Evolutionary conservation across 2,888 invertebrate genomes (phyloP), one percentile per base, ranked within the genome.

Genomic region (Acronicta aceris): DNA sequence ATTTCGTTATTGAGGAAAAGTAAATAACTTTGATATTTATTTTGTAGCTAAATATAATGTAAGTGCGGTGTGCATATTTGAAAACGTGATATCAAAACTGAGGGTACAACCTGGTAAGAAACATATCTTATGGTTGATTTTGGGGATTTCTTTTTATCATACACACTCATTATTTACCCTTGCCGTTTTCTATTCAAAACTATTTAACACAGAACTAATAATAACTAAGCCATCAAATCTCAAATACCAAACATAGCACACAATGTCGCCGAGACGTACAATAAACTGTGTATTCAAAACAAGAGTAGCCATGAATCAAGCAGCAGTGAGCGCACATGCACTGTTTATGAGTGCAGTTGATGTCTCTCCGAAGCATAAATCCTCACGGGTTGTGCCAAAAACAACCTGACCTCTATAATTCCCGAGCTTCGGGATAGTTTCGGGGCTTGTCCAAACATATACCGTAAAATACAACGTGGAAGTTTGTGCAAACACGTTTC

Each of bases 271-370:
- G 81, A 80, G 81, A 79, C 76, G 71, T 75, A 80, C 82, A 77
- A 85, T 86, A 86, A 88, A 87, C 85, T 82, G 78, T 82, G 80
- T 85, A 85, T 86, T 85, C 84, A 84, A 83, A 86, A 83, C 87
- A 83, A 79, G 81, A 83, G 75, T 75, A 74, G 80, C 79, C 78
- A 87, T 90, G 84, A 88, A 89, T 89, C 87, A 90, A 81, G 81
- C 75, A 79, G 75, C 78, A 78, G 78, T 78, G 81, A 83, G 81
- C 83, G 83, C 83, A 83, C 84, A 83, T 86, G 86, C 87, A 85
- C 87, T 86, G 89, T 93, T 92, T 92, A 92, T 90, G 92, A 90
- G 91, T 89, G 90, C 88, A 89, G 84, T 90, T 90, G 92, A 91
- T 90, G 87, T 86, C 86, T 81, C 80, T 75, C 81, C 77, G 79